phyloP scores from a whole-genome alignment of 2,888 invertebrate species.

The Apodemia mormo region DNA sequence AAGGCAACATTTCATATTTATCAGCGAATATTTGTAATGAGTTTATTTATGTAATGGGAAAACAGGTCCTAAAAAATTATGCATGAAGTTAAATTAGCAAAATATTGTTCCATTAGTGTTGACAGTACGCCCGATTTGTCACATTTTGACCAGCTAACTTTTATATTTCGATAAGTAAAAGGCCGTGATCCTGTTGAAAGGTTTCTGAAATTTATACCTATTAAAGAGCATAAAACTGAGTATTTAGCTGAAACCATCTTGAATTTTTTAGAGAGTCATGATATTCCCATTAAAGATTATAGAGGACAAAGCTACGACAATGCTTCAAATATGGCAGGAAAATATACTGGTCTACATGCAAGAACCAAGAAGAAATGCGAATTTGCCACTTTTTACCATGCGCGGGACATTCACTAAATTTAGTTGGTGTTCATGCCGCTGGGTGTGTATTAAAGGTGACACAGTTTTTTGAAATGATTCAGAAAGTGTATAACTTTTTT shows the following conservation, averaged over 20 bases:
- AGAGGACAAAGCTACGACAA: conserved; percentile 46
- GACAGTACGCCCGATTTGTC: conserved; percentile 45
- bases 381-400: not conserved
- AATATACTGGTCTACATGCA: too few species aligned
- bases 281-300: conserved; percentile 40
- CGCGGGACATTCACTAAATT: conserved; percentile 31
- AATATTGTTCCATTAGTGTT: conserved; percentile 39
- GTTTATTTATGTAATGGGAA: conserved; percentile 45
- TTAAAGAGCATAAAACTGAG: conserved; percentile 9
- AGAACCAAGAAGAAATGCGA: too few species aligned
- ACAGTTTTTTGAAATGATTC: too few species aligned
- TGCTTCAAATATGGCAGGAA: conserved; percentile 33
- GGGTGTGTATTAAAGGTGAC: too few species aligned
- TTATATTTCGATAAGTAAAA: conserved; percentile 46
- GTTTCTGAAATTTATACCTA: conserved; percentile 40
- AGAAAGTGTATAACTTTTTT: too few species aligned
- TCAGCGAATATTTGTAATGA: conserved; percentile 45
- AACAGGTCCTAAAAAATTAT: conserved; percentile 41
- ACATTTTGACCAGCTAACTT: conserved; percentile 46
- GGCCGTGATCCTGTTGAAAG: conserved; percentile 43
- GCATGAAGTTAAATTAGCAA: conserved; percentile 42
- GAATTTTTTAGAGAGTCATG: conserved; percentile 27
- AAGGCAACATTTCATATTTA: conserved; percentile 32
- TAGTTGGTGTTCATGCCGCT: too few species aligned
- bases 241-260: conserved; percentile 9